A percentile compares a stretch with the other conserved stretches of the same genome.
Evolutionary conservation across 2,797 vertebrate genomes (phyloP).

Genomic region (Acipenser transmontanus): DNA sequence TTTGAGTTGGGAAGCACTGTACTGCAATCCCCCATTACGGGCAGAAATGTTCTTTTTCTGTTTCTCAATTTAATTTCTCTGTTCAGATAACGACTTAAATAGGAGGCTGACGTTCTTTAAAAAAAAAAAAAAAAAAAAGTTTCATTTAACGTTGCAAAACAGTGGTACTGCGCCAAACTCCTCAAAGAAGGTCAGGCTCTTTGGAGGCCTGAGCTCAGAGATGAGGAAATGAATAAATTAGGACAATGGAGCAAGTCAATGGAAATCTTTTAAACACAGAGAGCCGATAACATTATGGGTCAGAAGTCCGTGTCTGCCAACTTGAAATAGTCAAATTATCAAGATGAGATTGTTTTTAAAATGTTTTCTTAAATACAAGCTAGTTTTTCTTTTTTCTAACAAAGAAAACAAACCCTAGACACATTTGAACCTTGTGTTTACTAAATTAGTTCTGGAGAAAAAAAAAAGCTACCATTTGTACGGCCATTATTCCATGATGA

Average conservation of each 20-base stretch:
- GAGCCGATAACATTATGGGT: background rate
- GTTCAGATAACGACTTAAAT: no score
- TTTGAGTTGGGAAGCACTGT: no score
- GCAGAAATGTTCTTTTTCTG: no score
- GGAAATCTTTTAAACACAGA: background rate
- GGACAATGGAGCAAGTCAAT: constrained; percentile 5
- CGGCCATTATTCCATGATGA: no score
- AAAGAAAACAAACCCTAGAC: no score
- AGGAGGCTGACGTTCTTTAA: no score
- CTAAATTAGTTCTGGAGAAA: constrained; percentile 20
- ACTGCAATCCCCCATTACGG: no score
- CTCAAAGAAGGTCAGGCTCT: background rate
- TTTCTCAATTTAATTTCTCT: no score
- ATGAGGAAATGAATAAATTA: background rate
- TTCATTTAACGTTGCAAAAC: background rate
- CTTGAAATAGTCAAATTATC: background rate
- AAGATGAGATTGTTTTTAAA: no score
- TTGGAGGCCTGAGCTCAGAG: background rate
- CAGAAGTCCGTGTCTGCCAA: constrained; percentile 1
- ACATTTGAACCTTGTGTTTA: constrained; percentile 16
- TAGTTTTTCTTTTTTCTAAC: no score
- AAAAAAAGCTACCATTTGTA: background rate
- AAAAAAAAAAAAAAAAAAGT: no score
- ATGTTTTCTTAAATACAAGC: no score
- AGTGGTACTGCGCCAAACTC: background rate